Percentiles rank a stretch among this genome's conserved stretches.
phyloP scores from a whole-genome alignment of 2,797 vertebrate genomes.

The Catostomus latipinnis region DNA sequence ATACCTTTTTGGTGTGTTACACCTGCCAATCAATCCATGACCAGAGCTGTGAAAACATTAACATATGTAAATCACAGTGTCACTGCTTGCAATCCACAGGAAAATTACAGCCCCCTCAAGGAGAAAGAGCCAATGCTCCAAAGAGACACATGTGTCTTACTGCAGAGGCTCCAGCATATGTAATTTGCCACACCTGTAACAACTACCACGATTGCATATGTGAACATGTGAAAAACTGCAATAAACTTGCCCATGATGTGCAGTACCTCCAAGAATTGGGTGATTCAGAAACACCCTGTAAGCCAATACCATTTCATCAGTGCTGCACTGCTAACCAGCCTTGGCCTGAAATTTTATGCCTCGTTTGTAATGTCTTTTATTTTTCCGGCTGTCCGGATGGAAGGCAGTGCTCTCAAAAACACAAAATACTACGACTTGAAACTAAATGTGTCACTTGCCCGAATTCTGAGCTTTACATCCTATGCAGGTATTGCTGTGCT shows the following conservation, averaged over 20 bases:
- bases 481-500: slow-evolving; percentile 72
- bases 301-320: slow-evolving; percentile 63
- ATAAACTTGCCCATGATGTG: neutral
- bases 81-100: slow-evolving; percentile 41
- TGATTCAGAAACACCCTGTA: slow-evolving; percentile 13
- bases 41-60: slow-evolving; percentile 52
- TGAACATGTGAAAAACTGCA: neutral
- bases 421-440: neutral
- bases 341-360: slow-evolving; percentile 63
- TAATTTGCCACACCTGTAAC: slow-evolving; percentile 38
- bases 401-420: slow-evolving; percentile 25
- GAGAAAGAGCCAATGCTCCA: too few species aligned
- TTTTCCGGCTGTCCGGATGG: slow-evolving; percentile 35
- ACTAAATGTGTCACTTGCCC: slow-evolving; percentile 60
- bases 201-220: slow-evolving; percentile 8
- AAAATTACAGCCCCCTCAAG: slow-evolving; percentile 23
- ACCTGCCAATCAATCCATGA: slow-evolving; percentile 61
- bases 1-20: slow-evolving; percentile 37
- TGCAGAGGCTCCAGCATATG: neutral
- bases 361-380: slow-evolving; percentile 71
- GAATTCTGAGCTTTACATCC: rapidly evolving
- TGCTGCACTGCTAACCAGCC: neutral
- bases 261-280: neutral
- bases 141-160: slow-evolving; percentile 30
- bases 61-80: slow-evolving; percentile 55